Evolutionary conservation across 2,888 invertebrate species (phyloP).

Genomic region (Ormyrus rosae): DNA sequence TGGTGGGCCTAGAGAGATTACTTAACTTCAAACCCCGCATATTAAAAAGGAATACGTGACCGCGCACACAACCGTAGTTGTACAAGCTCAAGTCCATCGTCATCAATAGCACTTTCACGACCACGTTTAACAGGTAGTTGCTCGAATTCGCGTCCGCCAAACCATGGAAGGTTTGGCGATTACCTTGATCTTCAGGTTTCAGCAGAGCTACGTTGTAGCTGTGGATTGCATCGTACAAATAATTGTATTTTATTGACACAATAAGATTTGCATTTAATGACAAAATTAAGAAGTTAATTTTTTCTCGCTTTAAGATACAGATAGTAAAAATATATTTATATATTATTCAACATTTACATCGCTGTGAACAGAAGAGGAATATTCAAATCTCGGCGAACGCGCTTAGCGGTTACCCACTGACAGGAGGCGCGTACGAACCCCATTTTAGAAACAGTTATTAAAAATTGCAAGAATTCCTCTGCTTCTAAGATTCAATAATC

Average conservation of each 20-base stretch:
- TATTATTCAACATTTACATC: no score
- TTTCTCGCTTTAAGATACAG: no score
- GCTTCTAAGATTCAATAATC: no score
- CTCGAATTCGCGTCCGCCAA: conserved; percentile 79
- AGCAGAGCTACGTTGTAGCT: conserved; percentile 80
- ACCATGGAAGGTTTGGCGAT: conserved; percentile 81
- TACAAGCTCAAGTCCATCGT: conserved; percentile 79
- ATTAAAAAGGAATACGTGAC: conserved; percentile 83
- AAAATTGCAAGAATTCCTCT: no score
- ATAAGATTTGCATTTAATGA: no score
- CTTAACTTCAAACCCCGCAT: conserved; percentile 81
- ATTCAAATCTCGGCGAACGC: no score
- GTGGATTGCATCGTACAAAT: conserved; percentile 50
- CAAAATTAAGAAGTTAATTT: no score
- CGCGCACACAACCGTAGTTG: conserved; percentile 80
- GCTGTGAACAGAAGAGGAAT: no score
- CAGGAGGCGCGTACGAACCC: no score
- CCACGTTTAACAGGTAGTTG: conserved; percentile 79
- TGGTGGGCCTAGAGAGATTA: conserved; percentile 79
- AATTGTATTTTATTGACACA: neutral
- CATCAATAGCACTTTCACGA: conserved; percentile 80
- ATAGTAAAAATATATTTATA: no score
- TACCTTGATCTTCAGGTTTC: conserved; percentile 79
- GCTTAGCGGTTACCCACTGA: no score
- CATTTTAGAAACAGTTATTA: no score